Base-by-base conservation (phyloP, 2,113 vertebrate genomes). In the Pedionomus torquatus region DNA sequence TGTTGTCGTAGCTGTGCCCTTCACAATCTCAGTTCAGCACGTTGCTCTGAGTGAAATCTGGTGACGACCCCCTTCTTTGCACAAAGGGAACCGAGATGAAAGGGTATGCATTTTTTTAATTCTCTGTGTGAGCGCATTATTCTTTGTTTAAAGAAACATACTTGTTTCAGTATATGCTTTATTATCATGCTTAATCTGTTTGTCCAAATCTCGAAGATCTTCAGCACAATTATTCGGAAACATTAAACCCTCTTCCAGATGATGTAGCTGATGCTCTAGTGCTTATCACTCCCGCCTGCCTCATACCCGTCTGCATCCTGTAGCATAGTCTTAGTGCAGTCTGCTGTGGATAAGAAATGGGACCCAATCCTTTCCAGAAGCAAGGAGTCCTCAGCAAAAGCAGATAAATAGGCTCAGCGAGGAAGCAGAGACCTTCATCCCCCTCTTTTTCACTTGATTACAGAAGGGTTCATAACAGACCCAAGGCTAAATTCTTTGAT, bases 81-180 rank as follows among this genome's bases (percentile, higher is more conserved):
- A 60, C 35, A 71, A 60, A 58, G n/a, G 21, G 30, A 89, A 17
- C 28, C 5, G 19, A 75, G 79, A 63, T n/a, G 55, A 75, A 74
- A 86, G 37, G 33, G 28, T 20, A 13, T 13, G 24, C 19, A 4
- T 60, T 89, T 44, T 26, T 33, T 83, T 46, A 74, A 81, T 41
- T 41, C n/a, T 74, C 0, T 3, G 0, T 0, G 52, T 26, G 49
- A 17, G 28, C 19, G 19, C 19, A 20, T 66, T 84, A 31, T 70
- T 92, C 35, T n/a, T 72, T 4, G 4, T 86, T 77, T 74, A 55
- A 90, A 87, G 31, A 37, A 83, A 19, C 2, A 11, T 7, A 17
- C 52, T 86, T 83, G 7, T 54, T 70, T 90, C 10, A 3, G 7
- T 66, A 8, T 52, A 31, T 72, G 5, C 39, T 86, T 76, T 72